phyloP scores from a whole-genome alignment of 2,113 vertebrate genomes.

The Rhizomys pruinosus region DNA sequence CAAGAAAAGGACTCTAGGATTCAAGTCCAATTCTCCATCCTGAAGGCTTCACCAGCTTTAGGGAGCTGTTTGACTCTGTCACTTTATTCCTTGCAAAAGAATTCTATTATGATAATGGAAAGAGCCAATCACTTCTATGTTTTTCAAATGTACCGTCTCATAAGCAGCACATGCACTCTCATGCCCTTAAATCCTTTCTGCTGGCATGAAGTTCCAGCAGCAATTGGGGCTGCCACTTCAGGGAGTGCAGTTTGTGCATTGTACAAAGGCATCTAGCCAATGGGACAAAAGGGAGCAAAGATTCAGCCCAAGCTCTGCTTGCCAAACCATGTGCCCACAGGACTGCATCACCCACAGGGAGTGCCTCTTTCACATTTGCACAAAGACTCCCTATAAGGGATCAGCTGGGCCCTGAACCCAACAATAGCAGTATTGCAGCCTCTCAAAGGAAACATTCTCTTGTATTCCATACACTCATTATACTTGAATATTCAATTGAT shows the following conservation, averaged over 20 bases:
- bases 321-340: slow-evolving; percentile 54
- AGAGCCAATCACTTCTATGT: background rate
- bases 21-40: background rate
- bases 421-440: slow-evolving; percentile 79
- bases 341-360: slow-evolving; percentile 55
- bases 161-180: background rate
- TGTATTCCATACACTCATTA: slow-evolving; percentile 77
- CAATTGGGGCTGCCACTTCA: slow-evolving; percentile 20
- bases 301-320: slow-evolving; percentile 15
- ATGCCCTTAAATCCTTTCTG: slow-evolving; percentile 38
- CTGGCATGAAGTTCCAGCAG: slow-evolving; percentile 11
- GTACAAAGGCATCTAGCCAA: slow-evolving; percentile 53
- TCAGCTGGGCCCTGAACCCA: slow-evolving; percentile 74
- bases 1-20: background rate
- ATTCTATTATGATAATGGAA: background rate
- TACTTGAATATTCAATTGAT: slow-evolving; percentile 67
- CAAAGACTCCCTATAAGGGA: slow-evolving; percentile 75
- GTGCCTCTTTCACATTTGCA: slow-evolving; percentile 69
- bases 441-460: slow-evolving; percentile 74
- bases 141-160: slow-evolving; percentile 11
- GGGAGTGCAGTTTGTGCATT: slow-evolving; percentile 14
- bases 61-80: background rate
- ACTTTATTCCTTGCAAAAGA: background rate
- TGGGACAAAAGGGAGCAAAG: slow-evolving; percentile 63
- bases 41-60: background rate